Evolutionary conservation across 2,113 vertebrate species (phyloP).

Genomic region (Syngnathus floridae): DNA sequence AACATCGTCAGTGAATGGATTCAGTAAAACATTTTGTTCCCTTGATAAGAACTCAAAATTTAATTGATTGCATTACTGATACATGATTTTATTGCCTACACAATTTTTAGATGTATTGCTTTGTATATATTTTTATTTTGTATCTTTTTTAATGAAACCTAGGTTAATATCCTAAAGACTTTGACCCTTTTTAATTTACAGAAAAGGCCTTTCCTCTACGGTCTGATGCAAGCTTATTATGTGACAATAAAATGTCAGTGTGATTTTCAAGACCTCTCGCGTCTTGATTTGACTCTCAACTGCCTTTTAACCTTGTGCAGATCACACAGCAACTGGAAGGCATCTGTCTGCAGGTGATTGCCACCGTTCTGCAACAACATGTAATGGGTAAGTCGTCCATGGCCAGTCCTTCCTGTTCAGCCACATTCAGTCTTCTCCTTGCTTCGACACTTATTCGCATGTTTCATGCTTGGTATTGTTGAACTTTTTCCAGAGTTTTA

Average conservation of each 20-base stretch:
- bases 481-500: conserved; percentile 80
- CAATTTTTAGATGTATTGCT: no score
- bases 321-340: conserved; percentile 97
- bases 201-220: no score
- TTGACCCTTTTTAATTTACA: no score
- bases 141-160: no score
- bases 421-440: conserved; percentile 17
- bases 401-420: conserved; percentile 15
- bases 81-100: no score
- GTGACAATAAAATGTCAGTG: not conserved
- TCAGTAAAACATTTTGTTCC: no score
- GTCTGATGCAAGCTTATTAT: not conserved
- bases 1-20: no score
- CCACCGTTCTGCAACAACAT: conserved; percentile 95
- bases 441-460: not conserved
- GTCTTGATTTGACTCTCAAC: not conserved
- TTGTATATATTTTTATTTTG: no score
- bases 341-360: conserved; percentile 98
- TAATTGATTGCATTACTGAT: no score
- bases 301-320: conserved; percentile 59
- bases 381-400: conserved; percentile 79
- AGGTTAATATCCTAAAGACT: no score
- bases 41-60: no score
- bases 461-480: not conserved
- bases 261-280: not conserved